Evolutionary conservation across 2,113 vertebrate species (phyloP), one percentile per base, ranked within the genome.

Genomic region (Cochlearius cochlearius): DNA sequence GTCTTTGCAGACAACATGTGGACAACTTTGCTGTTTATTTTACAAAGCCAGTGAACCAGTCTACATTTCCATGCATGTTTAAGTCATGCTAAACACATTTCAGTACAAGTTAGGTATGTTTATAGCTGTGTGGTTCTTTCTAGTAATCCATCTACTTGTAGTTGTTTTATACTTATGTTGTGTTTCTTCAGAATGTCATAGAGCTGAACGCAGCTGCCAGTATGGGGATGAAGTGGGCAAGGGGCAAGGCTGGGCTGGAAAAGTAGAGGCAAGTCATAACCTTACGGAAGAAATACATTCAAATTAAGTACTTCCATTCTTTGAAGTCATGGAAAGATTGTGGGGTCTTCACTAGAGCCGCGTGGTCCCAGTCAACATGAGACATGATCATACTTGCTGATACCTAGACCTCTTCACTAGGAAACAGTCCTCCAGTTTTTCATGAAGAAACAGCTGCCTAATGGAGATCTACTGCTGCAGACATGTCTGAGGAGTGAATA

Each of bases 301-400:
- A 45, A 23, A 17, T 41, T 2, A 25, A 45, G 43, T 5, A 2
- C 1, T 60, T 72, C 15, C 22, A 10, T n/a, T 76, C 56, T 41
- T 10, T 45, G 73, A 55, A 14, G 38, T 30, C 21, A 1, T 8
- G 5, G 47, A 7, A 23, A 9, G 34, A 1, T 25, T n/a, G 56
- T 36, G 34, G 26, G 12, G 10, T 68, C 38, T 76, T 86, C n/a
- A 4, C 20, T 29, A 12, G 30, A 72, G 47, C 26, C n/a, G 2
- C 26, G 8, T 23, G 29, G 47, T 8, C 19, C 36, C 10, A 1
- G 20, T 26, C 22, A 43, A 26, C 6, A 0, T 0, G 29, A 34
- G 11, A 4, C 11, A 3, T 62, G 27, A 2, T n/a, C 29, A 5
- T 26, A 34, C 8, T 30, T 60, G 38, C 4, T 39, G 43, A 12